These are phyloP conservation scores for Atta cephalotes DNA, from an alignment of 1,140 invertebrate genomes.

Conservation along the genomic window DNA sequence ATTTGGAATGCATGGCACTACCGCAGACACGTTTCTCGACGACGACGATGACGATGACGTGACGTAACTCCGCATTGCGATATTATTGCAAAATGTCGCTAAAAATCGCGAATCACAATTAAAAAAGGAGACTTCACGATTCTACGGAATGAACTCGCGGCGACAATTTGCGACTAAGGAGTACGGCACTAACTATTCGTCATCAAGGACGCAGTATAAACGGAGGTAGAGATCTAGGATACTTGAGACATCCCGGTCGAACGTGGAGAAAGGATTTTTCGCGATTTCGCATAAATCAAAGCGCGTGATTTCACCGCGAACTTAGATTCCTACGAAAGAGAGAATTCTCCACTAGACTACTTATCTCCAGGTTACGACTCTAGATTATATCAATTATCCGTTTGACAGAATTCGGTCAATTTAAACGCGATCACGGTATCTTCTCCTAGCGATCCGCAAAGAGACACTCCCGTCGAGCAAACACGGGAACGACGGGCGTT, in stretches of 20 bases:
- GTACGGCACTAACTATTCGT: conserved; percentile 13
- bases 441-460: conserved; percentile 23
- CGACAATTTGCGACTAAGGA: neutral
- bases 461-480: neutral
- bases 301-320: neutral
- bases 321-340: neutral
- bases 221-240: conserved; percentile 51
- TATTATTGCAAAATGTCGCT: conserved; percentile 64
- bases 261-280: neutral
- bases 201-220: conserved; percentile 36
- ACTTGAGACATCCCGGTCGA: conserved; percentile 51
- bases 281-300: neutral
- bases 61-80: conserved; percentile 65
- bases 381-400: conserved; percentile 46
- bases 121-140: neutral
- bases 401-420: neutral
- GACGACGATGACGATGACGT: conserved; percentile 35
- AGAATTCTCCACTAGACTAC: neutral
- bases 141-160: neutral
- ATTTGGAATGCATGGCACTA: conserved; percentile 78
- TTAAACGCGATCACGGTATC: conserved; percentile 64
- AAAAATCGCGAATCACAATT: conserved; percentile 10
- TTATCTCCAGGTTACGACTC: conserved; percentile 1
- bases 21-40: conserved; percentile 68
- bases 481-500: conserved; percentile 1